Evolutionary conservation across 2,888 invertebrate genomes (phyloP).

Genomic region (Octonoba sinensis): DNA sequence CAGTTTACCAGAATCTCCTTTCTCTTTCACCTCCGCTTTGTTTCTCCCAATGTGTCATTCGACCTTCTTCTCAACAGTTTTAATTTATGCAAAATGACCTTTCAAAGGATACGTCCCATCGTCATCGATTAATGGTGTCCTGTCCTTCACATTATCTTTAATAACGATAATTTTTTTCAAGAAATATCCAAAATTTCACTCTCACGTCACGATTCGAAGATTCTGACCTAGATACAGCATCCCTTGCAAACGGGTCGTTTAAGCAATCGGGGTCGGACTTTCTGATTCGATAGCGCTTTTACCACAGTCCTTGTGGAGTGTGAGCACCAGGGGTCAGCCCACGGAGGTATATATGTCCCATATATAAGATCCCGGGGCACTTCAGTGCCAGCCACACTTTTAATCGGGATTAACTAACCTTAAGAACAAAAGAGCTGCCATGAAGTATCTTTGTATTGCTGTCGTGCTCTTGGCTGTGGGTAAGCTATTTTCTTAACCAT

Average conservation of each 20-base stretch:
- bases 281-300: slow-evolving; percentile 58
- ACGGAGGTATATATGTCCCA: slow-evolving; percentile 41
- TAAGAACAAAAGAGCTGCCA: neutral
- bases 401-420: slow-evolving; percentile 29
- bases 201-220: slow-evolving; percentile 32
- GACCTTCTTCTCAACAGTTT: too few relatives aligned
- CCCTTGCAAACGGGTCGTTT: slow-evolving; percentile 56
- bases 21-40: too few relatives aligned
- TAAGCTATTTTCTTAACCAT: slow-evolving; percentile 23
- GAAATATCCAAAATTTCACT: slow-evolving; percentile 36
- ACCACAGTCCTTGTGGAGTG: slow-evolving; percentile 45
- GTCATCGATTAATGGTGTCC: neutral
- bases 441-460: slow-evolving; percentile 44
- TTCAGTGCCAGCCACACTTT: neutral
- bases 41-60: too few relatives aligned
- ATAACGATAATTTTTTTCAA: slow-evolving; percentile 10
- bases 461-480: slow-evolving; percentile 30
- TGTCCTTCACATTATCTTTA: slow-evolving; percentile 39
- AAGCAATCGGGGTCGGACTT: slow-evolving; percentile 57
- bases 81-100: too few relatives aligned
- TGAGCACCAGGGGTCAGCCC: slow-evolving; percentile 57
- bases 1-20: too few relatives aligned
- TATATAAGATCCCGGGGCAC: slow-evolving; percentile 26
- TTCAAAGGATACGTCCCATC: too few relatives aligned
- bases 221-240: slow-evolving; percentile 53